Evolutionary conservation across 1,140 invertebrate genomes (phyloP).

Genomic region (Vollenhovia emeryi): DNA sequence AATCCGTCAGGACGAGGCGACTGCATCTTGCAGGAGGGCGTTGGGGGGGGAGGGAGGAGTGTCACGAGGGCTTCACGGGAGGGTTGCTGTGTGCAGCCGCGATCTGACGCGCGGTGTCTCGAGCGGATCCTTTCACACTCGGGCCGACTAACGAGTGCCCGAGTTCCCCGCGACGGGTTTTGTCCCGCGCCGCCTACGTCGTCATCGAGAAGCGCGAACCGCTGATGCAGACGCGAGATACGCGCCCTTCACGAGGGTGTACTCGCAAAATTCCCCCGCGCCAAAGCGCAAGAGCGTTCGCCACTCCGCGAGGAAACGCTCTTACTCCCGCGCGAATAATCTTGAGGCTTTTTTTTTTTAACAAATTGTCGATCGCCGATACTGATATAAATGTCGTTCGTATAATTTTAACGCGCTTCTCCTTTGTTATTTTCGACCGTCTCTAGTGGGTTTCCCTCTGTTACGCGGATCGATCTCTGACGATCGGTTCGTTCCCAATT

Average conservation of each 20-base stretch:
- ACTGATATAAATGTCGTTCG: neutral
- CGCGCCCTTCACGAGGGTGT: neutral
- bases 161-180: conserved; percentile 22
- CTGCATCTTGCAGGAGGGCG: neutral
- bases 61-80: conserved; percentile 23
- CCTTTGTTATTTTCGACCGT: neutral
- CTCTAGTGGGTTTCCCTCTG: neutral
- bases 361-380: neutral
- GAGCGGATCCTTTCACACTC: conserved; percentile 70
- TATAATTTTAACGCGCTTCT: neutral
- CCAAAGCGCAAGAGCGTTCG: neutral
- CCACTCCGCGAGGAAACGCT: neutral
- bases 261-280: neutral
- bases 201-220: conserved; percentile 12
- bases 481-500: neutral
- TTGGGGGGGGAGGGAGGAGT: too few species aligned
- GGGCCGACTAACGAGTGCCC: conserved; percentile 12
- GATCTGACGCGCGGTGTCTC: conserved; percentile 65
- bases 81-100: conserved; percentile 13
- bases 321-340: neutral
- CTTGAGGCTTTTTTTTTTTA: neutral
- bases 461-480: neutral
- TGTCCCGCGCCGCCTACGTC: neutral
- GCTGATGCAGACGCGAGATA: neutral
- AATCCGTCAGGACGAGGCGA: conserved; percentile 50